phyloP scores from a whole-genome alignment of 1,140 invertebrate genomes.

The Nomia melanderi region DNA sequence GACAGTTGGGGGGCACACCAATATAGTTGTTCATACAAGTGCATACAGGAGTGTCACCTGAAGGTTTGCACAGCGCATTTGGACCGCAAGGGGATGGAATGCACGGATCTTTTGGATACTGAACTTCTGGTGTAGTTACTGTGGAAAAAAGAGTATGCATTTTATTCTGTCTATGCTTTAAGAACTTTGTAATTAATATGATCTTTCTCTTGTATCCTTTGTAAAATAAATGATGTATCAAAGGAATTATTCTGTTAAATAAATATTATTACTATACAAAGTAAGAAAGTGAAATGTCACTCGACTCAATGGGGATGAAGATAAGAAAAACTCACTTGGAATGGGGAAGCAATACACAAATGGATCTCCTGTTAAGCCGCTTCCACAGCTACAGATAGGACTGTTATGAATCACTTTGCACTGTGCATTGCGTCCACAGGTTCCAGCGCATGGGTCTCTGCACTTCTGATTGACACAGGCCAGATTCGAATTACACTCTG shows the following conservation, averaged over 20 bases:
- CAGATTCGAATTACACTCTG: slow-evolving; percentile 86
- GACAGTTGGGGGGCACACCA: slow-evolving; percentile 82
- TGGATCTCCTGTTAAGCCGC: slow-evolving; percentile 85
- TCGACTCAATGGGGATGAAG: background rate
- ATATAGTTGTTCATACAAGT: slow-evolving; percentile 82
- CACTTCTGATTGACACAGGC: slow-evolving; percentile 91
- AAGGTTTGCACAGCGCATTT: slow-evolving; percentile 79
- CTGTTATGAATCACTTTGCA: slow-evolving; percentile 85
- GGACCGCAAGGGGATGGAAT: slow-evolving; percentile 82
- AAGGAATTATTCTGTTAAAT: too few relatives aligned
- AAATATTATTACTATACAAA: too few relatives aligned
- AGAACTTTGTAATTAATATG: too few relatives aligned
- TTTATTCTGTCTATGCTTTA: too few relatives aligned
- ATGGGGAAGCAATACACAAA: slow-evolving; percentile 84
- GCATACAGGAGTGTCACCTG: slow-evolving; percentile 80
- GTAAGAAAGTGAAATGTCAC: too few relatives aligned
- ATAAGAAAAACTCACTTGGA: slow-evolving; percentile 67
- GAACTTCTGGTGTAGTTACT: slow-evolving; percentile 56
- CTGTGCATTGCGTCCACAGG: slow-evolving; percentile 87
- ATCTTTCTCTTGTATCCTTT: too few relatives aligned
- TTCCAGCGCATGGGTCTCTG: slow-evolving; percentile 88
- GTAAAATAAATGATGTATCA: too few relatives aligned
- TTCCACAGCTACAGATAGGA: slow-evolving; percentile 84
- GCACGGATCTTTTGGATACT: slow-evolving; percentile 75
- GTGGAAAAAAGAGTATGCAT: too few relatives aligned